A percentile compares a stretch with the other conserved stretches of the same genome.
These are phyloP conservation scores for Narcine bancroftii DNA, from an alignment of 2,113 vertebrate genomes.

Conservation along the genomic window DNA sequence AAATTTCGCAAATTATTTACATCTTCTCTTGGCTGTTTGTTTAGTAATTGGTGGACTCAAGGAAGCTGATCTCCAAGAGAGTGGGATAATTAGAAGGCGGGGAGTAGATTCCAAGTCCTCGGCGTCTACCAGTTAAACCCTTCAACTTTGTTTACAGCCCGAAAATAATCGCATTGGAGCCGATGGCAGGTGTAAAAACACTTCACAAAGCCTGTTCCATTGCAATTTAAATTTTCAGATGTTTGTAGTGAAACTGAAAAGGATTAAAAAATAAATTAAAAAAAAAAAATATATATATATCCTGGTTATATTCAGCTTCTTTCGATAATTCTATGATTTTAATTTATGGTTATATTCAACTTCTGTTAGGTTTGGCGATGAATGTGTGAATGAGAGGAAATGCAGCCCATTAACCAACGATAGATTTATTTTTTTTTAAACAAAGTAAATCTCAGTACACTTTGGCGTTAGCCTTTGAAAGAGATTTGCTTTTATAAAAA, in stretches of 20 bases:
- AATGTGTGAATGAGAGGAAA: conserved; percentile 76
- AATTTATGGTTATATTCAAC: too few species aligned
- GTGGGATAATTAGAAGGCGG: background rate
- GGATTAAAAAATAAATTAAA: too few species aligned
- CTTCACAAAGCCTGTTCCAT: background rate
- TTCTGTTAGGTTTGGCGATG: conserved; percentile 63
- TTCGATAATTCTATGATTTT: too few species aligned
- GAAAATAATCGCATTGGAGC: background rate
- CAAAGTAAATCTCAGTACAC: conserved; percentile 62
- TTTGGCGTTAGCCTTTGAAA: conserved; percentile 38
- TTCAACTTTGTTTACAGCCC: conserved; percentile 16
- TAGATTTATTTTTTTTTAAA: conserved; percentile 76
- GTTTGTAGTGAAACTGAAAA: conserved; percentile 61
- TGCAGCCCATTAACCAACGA: conserved; percentile 67
- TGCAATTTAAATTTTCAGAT: conserved; percentile 53
- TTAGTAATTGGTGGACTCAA: background rate
- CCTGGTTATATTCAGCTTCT: too few species aligned
- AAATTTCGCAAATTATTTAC: background rate
- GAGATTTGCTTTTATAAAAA: background rate
- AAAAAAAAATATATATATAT: too few species aligned
- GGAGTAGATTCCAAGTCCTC: background rate
- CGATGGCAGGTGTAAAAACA: conserved; percentile 36
- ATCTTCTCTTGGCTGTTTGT: background rate
- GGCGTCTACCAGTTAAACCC: background rate
- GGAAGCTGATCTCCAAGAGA: background rate